phyloP scores from a whole-genome alignment of 2,888 invertebrate species.

The Bellardia pandia region DNA sequence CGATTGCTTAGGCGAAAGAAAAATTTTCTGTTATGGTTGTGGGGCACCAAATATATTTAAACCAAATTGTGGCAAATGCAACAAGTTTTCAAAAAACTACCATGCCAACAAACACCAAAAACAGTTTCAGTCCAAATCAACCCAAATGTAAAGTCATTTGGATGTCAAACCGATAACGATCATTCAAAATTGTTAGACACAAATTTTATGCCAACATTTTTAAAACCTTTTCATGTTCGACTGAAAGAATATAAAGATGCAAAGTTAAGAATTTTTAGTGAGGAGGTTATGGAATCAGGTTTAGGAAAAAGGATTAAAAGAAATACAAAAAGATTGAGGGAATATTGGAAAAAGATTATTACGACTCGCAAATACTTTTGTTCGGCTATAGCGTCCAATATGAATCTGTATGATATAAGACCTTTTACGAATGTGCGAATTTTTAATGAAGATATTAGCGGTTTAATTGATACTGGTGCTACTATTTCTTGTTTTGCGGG shows the following conservation, averaged over 20 bases:
- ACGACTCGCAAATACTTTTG: background rate
- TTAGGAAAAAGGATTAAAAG: background rate
- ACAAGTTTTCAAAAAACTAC: slow-evolving; percentile 28
- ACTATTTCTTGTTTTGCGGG: slow-evolving; percentile 26
- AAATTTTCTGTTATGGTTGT: slow-evolving; percentile 21
- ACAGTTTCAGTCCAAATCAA: background rate
- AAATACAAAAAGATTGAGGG: slow-evolving; percentile 7
- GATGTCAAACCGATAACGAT: background rate
- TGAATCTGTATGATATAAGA: background rate
- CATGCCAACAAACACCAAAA: background rate
- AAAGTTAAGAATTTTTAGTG: background rate
- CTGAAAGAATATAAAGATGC: slow-evolving; percentile 4
- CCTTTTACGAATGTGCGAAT: slow-evolving; percentile 9
- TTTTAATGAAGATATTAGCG: slow-evolving; percentile 20
- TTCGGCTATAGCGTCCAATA: background rate
- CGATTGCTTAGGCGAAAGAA: background rate
- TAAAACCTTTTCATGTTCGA: slow-evolving; percentile 28
- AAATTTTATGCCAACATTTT: background rate
- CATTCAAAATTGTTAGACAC: too few relatives aligned
- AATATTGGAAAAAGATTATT: background rate
- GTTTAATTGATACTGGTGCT: slow-evolving; percentile 42
- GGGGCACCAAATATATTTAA: slow-evolving; percentile 20
- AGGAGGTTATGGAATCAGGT: background rate
- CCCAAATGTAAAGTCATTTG: background rate
- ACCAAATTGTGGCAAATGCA: slow-evolving; percentile 30